Percentiles rank a stretch among this genome's conserved stretches.
Conservation (phyloP, 2,888 invertebrate genomes). For the Helicoverpa assulta region DNA sequence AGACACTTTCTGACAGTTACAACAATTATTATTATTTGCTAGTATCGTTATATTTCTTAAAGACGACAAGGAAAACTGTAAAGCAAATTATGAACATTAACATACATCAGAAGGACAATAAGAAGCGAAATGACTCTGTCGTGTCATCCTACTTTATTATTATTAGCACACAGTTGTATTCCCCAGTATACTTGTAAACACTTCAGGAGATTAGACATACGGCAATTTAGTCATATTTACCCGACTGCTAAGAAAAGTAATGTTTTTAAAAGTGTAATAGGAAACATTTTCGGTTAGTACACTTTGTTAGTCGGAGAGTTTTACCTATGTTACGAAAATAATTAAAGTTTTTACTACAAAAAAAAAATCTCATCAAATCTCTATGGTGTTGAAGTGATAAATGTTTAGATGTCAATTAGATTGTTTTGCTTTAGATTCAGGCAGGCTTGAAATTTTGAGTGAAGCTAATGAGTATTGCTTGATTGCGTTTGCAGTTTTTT, state of each 20-base stretch:
- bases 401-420: background rate
- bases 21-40: background rate
- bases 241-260: too few species aligned
- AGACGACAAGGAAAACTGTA: constrained; percentile 70
- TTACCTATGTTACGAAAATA: too few species aligned
- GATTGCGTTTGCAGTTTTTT: background rate
- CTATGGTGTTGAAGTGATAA: background rate
- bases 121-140: constrained; percentile 74
- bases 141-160: constrained; percentile 57
- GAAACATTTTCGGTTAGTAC: constrained; percentile 2
- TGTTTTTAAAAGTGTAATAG: constrained; percentile 6
- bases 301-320: background rate
- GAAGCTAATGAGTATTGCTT: background rate
- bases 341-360: background rate
- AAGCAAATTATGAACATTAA: constrained; percentile 70
- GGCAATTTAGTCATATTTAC: background rate
- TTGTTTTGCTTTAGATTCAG: constrained; percentile 15
- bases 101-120: constrained; percentile 73
- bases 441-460: background rate
- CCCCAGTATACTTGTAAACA: constrained; percentile 37
- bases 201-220: constrained; percentile 1
- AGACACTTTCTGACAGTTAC: background rate
- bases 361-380: background rate
- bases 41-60: constrained; percentile 11
- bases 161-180: constrained; percentile 37